Evolutionary conservation across 2,797 vertebrate genomes (phyloP), one percentile per base, ranked within the genome.

Genomic region (Mallotus villosus): DNA sequence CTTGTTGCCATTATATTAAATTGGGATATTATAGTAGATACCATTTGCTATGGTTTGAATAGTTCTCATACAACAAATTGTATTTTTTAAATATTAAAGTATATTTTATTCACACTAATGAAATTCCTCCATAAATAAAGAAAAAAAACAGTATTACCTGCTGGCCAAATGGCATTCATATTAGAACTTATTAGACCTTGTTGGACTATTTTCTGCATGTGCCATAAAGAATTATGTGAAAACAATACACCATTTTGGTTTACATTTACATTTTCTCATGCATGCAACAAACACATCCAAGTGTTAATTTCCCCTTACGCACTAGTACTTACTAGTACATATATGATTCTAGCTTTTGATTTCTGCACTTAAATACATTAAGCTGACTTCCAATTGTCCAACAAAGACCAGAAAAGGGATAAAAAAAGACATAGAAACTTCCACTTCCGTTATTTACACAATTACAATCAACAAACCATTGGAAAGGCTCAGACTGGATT

Each of bases 361-460:
- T 29, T 29, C 27, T 29, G 46, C 5, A 51, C 14, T 51, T 51
- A 19, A 19, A 83, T 87, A 82, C 85, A 84, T 57, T 76, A 72
- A 74, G 83, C 81, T 66, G 84, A 51, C 22, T 14, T 41, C 32
- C 2, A 74, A 21, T 59, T 84, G 27, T 29, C 4, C 27, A 29
- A 29, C 27, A 29, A 85, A 90, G 81, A 84, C 81, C 76, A 65
- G 76, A 19, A 78, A 83, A 87, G 89, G 34, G 34, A 1, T 81
- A 77, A 84, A 81, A 89, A 79, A 78, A 74, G 88, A 91, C 82
- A 81, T n/a, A 86, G 85, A 84, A 77, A 22, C 14, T 75, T 77
- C 78, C 70, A 77, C 80, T 77, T 74, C 65, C 79, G 76, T 83
- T 91, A 91, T 90, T 88, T 91, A 91, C 87, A 91, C 89, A 88